Conservation (phyloP, 2,888 invertebrate genomes). For the Poecilobothrus nobilitatus region DNA sequence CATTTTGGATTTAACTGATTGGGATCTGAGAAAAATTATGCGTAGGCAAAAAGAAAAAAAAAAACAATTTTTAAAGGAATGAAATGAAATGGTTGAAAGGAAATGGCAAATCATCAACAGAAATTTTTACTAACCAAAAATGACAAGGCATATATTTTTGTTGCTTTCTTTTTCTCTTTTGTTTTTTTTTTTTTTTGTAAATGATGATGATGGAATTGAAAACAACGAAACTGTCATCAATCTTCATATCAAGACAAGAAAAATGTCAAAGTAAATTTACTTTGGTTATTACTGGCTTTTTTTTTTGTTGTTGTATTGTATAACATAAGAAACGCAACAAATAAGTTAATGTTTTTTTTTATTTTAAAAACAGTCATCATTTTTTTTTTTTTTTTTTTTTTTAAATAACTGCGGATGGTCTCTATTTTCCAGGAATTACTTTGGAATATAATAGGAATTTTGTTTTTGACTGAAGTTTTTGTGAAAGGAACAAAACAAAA, state of each 20-base stretch:
- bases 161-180: not conserved
- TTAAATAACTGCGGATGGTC: no score
- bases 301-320: no score
- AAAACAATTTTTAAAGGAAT: no score
- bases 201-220: not conserved
- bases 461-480: no score
- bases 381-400: no score
- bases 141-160: not conserved
- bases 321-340: not conserved
- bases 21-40: not conserved
- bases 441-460: no score
- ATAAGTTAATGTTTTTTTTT: no score
- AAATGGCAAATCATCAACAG: not conserved
- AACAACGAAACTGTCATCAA: not conserved
- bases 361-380: no score
- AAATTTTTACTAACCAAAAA: not conserved
- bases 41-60: not conserved
- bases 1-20: not conserved
- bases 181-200: not conserved
- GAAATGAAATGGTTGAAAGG: not conserved
- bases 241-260: not conserved
- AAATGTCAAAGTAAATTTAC: conserved; percentile 3
- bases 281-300: not conserved
- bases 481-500: no score
- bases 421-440: no score